Percentiles rank a stretch among this genome's conserved stretches.
phyloP scores from a whole-genome alignment of 2,113 vertebrate species.

The Anguilla rostrata region DNA sequence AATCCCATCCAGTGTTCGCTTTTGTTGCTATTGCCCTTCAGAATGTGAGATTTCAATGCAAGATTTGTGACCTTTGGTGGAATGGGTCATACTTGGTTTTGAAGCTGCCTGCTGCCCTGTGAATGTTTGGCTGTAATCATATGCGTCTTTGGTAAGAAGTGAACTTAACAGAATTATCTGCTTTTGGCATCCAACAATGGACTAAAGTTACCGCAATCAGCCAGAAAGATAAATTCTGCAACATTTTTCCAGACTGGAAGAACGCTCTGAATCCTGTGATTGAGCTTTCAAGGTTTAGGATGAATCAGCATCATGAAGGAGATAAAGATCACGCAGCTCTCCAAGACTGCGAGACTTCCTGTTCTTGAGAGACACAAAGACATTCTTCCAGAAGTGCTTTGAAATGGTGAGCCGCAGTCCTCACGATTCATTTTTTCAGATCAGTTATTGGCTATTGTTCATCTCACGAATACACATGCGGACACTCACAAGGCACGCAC shows the following conservation, averaged over 20 bases:
- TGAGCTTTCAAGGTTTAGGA: conserved; percentile 24
- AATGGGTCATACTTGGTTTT: neutral
- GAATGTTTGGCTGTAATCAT: neutral
- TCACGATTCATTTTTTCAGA: neutral
- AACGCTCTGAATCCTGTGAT: conserved; percentile 12
- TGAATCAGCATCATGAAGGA: conserved; percentile 21
- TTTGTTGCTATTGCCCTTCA: neutral
- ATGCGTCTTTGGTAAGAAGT: neutral
- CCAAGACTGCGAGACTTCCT: conserved; percentile 9
- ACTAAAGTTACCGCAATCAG: conserved; percentile 2
- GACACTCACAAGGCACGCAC: conserved; percentile 19
- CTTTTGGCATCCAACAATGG: neutral
- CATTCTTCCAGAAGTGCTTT: neutral
- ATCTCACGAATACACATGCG: conserved; percentile 35
- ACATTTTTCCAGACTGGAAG: conserved; percentile 17
- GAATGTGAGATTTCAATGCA: neutral
- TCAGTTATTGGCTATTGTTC: neutral
- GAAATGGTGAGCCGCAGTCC: neutral
- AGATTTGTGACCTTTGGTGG: neutral
- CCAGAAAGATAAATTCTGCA: conserved; percentile 5
- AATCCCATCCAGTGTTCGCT: neutral
- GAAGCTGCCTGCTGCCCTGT: neutral
- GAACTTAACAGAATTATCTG: neutral
- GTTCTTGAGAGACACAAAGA: conserved; percentile 10
- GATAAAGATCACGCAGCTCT: conserved; percentile 6